Evolutionary conservation across 37 sponge, comb jelly and placozoan species (phyloP), one percentile per base, ranked within the genome.

Genomic region (Halichondria panicea): DNA sequence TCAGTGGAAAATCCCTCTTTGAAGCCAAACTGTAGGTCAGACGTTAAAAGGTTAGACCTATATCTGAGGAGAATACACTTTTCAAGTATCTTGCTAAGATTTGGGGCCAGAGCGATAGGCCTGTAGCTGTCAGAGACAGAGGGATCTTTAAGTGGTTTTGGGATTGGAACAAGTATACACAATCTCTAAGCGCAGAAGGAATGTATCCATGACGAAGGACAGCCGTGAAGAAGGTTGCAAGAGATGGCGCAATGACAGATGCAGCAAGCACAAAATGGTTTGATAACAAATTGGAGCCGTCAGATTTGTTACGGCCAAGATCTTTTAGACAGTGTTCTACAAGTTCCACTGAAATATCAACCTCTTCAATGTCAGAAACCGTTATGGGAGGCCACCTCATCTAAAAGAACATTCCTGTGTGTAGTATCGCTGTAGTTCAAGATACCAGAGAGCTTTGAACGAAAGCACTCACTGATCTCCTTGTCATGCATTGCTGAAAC

Each of bases 181-280:
- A 41, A 42, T 66, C 42, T 2, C 68, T 42, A 40, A 66, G 7
- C 11, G 68, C 2, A 9, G 22, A 4, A 1, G 68, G 68, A 3
- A 66, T 11, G 3, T 28, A 4, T 22, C 68, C 71, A 50, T 71
- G 71, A 12, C 34, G 31, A 24, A 54, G 71, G 55, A 71, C 5
- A 19, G 75, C 41, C 58, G 75, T 74, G 28, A 74, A 74, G 28
- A 74, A 59, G 0, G 3, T 4, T 40, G 61, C 42, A 15, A 74
- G 61, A 59, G 34, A 22, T 4, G 33, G 5, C 5, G 12, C 22
- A 15, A 74, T 1, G 2, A 36, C 38, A 7, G 42, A 3, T 12
- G 42, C 13, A 22, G 75, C 62, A 34, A 41, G 12, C 12, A 68
- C 25, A 36, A 68, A 28, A 36, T 68, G 69, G 28, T 68, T 28